Evolutionary conservation across 2,113 vertebrate genomes (phyloP).

Genomic region (Salvator merianae): DNA sequence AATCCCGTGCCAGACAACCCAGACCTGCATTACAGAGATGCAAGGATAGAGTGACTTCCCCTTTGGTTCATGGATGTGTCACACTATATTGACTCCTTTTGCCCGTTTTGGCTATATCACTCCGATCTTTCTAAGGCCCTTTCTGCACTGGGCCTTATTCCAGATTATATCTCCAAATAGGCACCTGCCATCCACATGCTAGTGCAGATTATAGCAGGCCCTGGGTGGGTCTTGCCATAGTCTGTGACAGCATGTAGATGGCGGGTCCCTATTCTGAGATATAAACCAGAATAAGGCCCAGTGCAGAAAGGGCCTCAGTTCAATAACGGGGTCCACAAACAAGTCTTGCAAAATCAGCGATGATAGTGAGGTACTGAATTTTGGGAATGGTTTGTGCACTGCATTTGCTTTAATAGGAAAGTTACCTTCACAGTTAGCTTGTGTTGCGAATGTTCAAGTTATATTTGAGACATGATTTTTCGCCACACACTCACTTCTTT

Average conservation of each 20-base stretch:
- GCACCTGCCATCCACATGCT: too few species aligned
- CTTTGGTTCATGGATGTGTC: neutral
- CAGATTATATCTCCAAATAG: too few species aligned
- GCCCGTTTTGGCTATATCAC: neutral
- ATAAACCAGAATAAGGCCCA: too few species aligned
- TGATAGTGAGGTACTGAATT: neutral
- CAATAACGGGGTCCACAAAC: neutral
- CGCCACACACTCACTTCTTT: neutral
- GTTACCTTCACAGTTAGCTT: neutral
- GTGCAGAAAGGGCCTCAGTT: too few species aligned
- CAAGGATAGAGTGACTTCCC: neutral
- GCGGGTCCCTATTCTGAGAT: too few species aligned
- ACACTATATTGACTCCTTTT: neutral
- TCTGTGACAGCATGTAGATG: too few species aligned
- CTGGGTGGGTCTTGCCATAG: too few species aligned
- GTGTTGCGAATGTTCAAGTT: neutral
- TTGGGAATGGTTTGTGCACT: neutral
- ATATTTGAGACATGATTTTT: neutral
- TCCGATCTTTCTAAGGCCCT: neutral
- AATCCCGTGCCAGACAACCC: neutral
- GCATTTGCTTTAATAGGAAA: neutral
- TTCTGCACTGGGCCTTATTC: too few species aligned
- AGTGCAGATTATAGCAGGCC: too few species aligned
- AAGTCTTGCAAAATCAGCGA: neutral
- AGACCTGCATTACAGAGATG: too few species aligned